A percentile compares a stretch with the other conserved stretches of the same genome.
Evolutionary conservation across 2,797 vertebrate genomes (phyloP).

Genomic region (Chloroceryle amazona): DNA sequence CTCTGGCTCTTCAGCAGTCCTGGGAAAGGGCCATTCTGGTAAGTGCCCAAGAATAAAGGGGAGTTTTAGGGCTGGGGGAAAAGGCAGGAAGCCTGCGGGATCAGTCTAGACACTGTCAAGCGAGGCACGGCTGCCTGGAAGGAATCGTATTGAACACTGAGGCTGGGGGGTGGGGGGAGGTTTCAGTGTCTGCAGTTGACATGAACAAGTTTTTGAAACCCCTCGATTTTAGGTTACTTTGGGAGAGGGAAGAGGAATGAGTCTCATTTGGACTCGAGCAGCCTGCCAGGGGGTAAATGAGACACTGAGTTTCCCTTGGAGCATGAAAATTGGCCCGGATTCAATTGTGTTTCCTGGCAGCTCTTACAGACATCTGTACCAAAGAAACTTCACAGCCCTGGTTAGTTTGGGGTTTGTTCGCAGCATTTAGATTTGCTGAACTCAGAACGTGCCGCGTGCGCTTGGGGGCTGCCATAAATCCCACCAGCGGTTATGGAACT

Average conservation of each 20-base stretch:
- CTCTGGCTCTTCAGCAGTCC: conserved; percentile 23
- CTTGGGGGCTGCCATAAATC: not conserved
- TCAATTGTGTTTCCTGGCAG: conserved; percentile 57
- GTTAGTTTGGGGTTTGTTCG: conserved; percentile 29
- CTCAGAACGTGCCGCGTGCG: not conserved
- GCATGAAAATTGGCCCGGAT: conserved; percentile 48
- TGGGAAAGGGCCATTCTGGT: not conserved
- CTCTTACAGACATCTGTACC: conserved; percentile 14
- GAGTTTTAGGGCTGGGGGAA: not conserved
- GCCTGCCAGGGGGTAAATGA: conserved; percentile 49
- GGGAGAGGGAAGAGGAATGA: conserved; percentile 7
- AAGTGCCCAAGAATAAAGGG: conserved; percentile 20
- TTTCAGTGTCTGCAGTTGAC: not conserved
- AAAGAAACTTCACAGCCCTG: not conserved
- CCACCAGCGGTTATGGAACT: not conserved
- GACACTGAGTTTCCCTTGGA: conserved; percentile 45
- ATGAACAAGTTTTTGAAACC: not conserved
- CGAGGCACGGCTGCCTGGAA: not conserved
- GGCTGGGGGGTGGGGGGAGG: not conserved
- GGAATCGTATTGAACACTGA: not conserved
- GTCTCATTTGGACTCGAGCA: not conserved
- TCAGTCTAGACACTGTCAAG: conserved; percentile 14
- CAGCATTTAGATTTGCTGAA: not conserved
- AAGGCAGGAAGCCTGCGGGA: conserved; percentile 39
- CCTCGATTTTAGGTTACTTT: conserved; percentile 17